These are phyloP conservation scores for Tolmerus cingulatus DNA, from an alignment of 2,888 invertebrate species.

Conservation along the genomic window DNA sequence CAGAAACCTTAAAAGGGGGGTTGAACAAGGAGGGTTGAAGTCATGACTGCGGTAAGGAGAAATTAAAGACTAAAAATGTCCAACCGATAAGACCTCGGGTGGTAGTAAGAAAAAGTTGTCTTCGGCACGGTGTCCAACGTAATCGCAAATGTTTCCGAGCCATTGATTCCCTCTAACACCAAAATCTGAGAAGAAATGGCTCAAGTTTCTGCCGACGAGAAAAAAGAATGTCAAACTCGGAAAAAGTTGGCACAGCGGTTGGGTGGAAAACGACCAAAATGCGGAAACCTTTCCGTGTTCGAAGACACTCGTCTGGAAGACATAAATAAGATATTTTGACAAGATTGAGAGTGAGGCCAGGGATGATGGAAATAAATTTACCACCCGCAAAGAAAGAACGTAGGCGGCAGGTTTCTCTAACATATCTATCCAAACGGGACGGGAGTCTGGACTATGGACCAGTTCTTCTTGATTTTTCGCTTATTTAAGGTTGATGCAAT, in stretches of 20 bases:
- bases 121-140: slow-evolving; percentile 44
- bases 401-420: not conserved
- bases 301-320: slow-evolving; percentile 48
- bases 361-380: slow-evolving; percentile 30
- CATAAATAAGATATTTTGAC: slow-evolving; percentile 48
- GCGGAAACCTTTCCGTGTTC: slow-evolving; percentile 39
- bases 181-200: slow-evolving; percentile 45
- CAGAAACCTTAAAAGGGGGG: not conserved
- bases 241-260: slow-evolving; percentile 29
- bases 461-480: not conserved
- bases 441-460: not conserved
- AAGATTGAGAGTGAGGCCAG: slow-evolving; percentile 41
- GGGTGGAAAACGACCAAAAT: slow-evolving; percentile 1
- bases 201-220: slow-evolving; percentile 38
- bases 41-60: slow-evolving; percentile 1
- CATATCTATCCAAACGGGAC: not conserved
- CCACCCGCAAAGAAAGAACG: not conserved
- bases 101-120: slow-evolving; percentile 16
- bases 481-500: not conserved
- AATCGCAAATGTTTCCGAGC: slow-evolving; percentile 48
- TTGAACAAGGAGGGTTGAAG: not conserved
- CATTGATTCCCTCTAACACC: slow-evolving; percentile 46
- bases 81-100: slow-evolving; percentile 26
- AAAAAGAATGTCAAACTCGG: slow-evolving; percentile 37
- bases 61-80: slow-evolving; percentile 36